Evolutionary conservation across 2,888 invertebrate species (phyloP).

Genomic region (Acronicta psi): DNA sequence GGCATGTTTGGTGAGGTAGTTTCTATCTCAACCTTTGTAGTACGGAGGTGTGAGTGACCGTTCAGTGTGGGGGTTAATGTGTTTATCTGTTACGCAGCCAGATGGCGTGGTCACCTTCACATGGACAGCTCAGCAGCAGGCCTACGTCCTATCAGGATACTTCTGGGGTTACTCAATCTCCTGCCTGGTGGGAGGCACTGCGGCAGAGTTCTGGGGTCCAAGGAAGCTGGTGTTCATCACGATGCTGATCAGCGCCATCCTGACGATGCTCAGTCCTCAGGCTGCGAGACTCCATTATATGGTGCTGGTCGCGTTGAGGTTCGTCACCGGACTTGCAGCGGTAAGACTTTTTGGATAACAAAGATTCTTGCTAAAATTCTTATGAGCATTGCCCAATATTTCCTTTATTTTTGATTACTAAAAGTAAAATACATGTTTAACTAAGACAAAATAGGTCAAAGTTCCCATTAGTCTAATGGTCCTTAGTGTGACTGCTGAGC

Average conservation of each 20-base stretch:
- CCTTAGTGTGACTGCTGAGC: too few relatives aligned
- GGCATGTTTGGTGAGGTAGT: too few relatives aligned
- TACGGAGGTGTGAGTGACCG: too few relatives aligned
- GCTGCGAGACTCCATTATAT: constrained; percentile 89
- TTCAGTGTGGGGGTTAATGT: not conserved
- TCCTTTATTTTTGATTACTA: too few relatives aligned
- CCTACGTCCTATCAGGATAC: constrained; percentile 89
- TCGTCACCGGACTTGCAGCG: constrained; percentile 90
- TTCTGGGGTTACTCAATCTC: constrained; percentile 90
- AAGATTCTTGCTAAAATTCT: too few relatives aligned
- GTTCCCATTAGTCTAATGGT: too few relatives aligned
- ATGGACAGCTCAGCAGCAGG: constrained; percentile 91
- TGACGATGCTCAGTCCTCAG: constrained; percentile 90
- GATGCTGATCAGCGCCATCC: constrained; percentile 84
- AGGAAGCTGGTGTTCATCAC: constrained; percentile 89
- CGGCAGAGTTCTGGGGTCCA: constrained; percentile 91
- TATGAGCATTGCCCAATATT: too few relatives aligned
- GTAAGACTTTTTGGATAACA: constrained; percentile 77
- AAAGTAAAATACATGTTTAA: too few relatives aligned
- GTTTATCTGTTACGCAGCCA: constrained; percentile 65
- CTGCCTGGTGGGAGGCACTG: constrained; percentile 90
- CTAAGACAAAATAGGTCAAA: too few relatives aligned
- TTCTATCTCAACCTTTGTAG: too few relatives aligned
- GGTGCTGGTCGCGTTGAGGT: constrained; percentile 88
- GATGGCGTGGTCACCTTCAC: constrained; percentile 79